Percentiles rank a stretch among this genome's conserved stretches.
phyloP scores from a whole-genome alignment of 1,140 invertebrate species.

The Drosophila leontia region DNA sequence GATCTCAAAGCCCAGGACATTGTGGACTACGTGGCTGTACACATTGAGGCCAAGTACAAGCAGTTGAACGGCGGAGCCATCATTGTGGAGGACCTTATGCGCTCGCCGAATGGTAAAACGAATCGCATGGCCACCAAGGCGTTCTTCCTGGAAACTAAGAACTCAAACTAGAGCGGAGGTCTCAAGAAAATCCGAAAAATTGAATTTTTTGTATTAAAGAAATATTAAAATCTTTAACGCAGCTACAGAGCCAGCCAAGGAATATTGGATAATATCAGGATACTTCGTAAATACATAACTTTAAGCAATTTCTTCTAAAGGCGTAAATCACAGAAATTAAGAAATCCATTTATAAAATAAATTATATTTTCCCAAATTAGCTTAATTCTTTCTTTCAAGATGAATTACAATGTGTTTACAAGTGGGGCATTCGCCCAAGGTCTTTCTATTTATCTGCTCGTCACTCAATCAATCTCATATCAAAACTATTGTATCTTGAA shows the following conservation, averaged over 20 bases:
- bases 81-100: slow-evolving; percentile 84
- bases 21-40: slow-evolving; percentile 51
- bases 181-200: neutral
- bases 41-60: slow-evolving; percentile 63
- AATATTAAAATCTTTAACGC: neutral
- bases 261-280: neutral
- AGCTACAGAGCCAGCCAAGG: neutral
- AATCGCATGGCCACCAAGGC: slow-evolving; percentile 64
- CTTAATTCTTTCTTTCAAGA: neutral
- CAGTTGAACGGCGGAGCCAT: slow-evolving; percentile 83
- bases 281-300: neutral
- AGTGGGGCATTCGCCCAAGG: slow-evolving; percentile 2
- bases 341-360: neutral
- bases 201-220: neutral
- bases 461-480: neutral
- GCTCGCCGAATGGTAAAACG: slow-evolving; percentile 65
- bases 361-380: neutral
- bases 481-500: slow-evolving; percentile 2
- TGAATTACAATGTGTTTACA: neutral
- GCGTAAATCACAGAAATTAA: neutral
- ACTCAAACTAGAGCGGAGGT: neutral
- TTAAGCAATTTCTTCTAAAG: neutral
- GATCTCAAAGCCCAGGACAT: slow-evolving; percentile 61
- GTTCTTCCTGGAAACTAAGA: slow-evolving; percentile 47
- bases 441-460: slow-evolving; percentile 1